These are phyloP conservation scores for Pseudobourletiella spinata DNA, from an alignment of 1,140 invertebrate genomes.

Conservation along the genomic window DNA sequence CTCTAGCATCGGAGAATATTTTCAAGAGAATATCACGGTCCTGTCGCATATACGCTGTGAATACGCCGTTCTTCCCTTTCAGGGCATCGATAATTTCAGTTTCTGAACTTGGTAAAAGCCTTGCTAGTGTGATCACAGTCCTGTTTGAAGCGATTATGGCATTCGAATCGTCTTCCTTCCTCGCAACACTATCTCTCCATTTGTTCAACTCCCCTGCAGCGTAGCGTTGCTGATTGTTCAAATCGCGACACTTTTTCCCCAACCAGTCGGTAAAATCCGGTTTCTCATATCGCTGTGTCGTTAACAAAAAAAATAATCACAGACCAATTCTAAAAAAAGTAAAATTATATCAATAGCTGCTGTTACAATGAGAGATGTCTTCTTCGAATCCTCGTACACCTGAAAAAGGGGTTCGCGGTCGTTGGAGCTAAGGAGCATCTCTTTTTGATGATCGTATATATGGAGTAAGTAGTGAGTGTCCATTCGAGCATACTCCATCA, in stretches of 20 bases:
- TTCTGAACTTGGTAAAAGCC: background rate
- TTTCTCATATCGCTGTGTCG: constrained; percentile 67
- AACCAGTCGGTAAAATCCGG: constrained; percentile 40
- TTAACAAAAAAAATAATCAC: constrained; percentile 9
- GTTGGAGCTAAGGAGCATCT: constrained; percentile 60
- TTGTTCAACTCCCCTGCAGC: constrained; percentile 70
- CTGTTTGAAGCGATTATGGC: background rate
- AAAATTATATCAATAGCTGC: background rate
- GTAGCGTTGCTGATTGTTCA: constrained; percentile 73
- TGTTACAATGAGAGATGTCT: constrained; percentile 50
- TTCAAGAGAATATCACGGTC: background rate
- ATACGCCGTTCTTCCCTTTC: background rate
- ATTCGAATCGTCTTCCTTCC: constrained; percentile 70
- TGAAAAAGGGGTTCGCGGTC: constrained; percentile 60
- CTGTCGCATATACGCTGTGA: background rate
- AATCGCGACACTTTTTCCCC: constrained; percentile 63
- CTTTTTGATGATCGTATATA: constrained; percentile 72
- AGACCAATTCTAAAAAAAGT: background rate
- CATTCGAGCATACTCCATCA: constrained; percentile 78
- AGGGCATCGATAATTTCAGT: background rate
- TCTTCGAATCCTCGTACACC: constrained; percentile 59
- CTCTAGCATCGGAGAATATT: background rate
- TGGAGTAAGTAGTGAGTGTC: constrained; percentile 95
- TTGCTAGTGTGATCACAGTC: background rate
- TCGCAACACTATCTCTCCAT: constrained; percentile 79